Conservation (phyloP, 2,797 vertebrate genomes). For the Cossypha niveicapilla region DNA sequence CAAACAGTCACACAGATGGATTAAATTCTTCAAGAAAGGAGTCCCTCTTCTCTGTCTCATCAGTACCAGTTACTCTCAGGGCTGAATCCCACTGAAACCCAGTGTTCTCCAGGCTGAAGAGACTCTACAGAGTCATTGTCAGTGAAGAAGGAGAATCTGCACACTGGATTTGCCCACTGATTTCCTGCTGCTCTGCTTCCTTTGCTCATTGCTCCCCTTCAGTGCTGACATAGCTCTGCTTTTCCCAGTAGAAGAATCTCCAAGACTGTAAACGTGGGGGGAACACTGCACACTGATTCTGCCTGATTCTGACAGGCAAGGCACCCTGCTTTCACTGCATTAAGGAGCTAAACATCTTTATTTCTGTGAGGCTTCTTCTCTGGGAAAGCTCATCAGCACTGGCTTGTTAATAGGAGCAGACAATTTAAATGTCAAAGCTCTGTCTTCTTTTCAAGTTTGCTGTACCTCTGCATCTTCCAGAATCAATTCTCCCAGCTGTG, state of each 20-base stretch:
- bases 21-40: not conserved
- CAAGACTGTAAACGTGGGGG: not conserved
- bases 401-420: not conserved
- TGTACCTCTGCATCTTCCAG: not conserved
- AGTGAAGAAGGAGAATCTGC: not conserved
- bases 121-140: not conserved
- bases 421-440: not conserved
- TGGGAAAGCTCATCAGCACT: not conserved
- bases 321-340: not conserved
- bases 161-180: not conserved
- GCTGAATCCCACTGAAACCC: not conserved
- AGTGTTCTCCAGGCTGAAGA: not conserved
- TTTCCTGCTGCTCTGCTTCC: not conserved
- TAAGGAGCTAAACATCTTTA: not conserved
- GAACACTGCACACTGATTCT: fast-evolving
- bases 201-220: not conserved
- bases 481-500: not conserved
- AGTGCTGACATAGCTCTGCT: not conserved
- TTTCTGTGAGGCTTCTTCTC: not conserved
- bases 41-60: not conserved
- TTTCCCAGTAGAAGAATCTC: not conserved
- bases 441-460: not conserved
- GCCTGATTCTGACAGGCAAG: not conserved
- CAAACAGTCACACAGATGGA: not conserved
- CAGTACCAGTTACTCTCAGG: not conserved